phyloP scores from a whole-genome alignment of 2,113 vertebrate species.

The Platysteira castanea region DNA sequence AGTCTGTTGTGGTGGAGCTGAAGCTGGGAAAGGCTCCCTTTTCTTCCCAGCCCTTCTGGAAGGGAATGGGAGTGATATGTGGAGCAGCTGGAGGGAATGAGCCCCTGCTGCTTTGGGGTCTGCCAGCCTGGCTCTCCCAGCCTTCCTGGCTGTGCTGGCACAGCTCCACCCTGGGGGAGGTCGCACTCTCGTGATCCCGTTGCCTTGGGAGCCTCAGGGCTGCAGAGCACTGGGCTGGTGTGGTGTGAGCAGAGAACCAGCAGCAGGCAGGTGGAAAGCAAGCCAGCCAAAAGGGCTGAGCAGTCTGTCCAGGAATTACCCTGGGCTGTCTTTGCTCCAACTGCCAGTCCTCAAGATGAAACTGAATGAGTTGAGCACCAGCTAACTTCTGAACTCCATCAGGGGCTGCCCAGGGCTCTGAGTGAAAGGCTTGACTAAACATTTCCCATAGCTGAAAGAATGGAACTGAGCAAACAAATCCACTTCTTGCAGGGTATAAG shows the following conservation, averaged over 20 bases:
- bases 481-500: neutral
- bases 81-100: neutral
- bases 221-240: neutral
- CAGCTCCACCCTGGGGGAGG: neutral
- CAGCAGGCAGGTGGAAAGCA: neutral
- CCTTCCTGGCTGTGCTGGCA: neutral
- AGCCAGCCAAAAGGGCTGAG: neutral
- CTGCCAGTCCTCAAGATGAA: neutral
- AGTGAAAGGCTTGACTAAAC: neutral
- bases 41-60: neutral
- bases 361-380: neutral
- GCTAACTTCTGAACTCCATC: neutral
- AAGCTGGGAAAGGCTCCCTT: neutral
- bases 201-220: rapidly evolving
- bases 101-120: neutral
- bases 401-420: neutral
- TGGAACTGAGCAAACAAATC: neutral
- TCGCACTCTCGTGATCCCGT: rapidly evolving
- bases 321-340: neutral
- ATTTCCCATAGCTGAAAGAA: neutral
- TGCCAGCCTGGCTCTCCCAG: neutral
- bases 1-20: neutral
- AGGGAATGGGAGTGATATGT: neutral
- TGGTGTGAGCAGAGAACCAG: neutral
- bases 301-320: neutral